Conservation (phyloP, 2,888 invertebrate genomes). For the Crocallis elinguaria region DNA sequence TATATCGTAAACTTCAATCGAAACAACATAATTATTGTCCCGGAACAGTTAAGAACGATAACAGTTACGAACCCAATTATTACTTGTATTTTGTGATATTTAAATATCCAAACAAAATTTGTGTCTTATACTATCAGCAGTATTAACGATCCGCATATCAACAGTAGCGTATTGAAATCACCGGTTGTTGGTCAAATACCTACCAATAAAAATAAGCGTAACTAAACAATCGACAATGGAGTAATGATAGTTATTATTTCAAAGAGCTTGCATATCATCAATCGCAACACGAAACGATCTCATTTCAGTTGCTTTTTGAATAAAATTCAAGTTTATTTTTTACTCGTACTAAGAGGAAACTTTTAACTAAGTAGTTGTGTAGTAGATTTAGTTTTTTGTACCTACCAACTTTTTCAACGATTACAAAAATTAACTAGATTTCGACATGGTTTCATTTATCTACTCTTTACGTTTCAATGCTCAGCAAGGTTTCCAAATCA, state of each 20-base stretch:
- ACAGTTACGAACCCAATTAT: no score
- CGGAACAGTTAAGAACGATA: no score
- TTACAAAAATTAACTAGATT: slow-evolving; percentile 27
- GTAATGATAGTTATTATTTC: slow-evolving; percentile 43
- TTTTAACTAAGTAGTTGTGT: slow-evolving; percentile 33
- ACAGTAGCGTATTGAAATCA: background rate
- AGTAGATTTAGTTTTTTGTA: slow-evolving; percentile 25
- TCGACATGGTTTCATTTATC: slow-evolving; percentile 24
- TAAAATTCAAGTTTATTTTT: no score
- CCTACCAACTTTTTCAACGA: slow-evolving; percentile 6
- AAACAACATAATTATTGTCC: no score
- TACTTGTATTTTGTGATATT: background rate
- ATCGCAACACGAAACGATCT: slow-evolving; percentile 51
- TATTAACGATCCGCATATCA: no score
- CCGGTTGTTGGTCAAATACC: background rate
- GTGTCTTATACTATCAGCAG: no score
- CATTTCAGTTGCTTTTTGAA: slow-evolving; percentile 53
- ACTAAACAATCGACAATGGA: slow-evolving; percentile 10
- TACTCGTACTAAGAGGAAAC: slow-evolving; percentile 43
- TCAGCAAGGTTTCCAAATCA: slow-evolving; percentile 52
- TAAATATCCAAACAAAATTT: background rate
- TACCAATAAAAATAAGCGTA: background rate
- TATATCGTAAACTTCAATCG: no score
- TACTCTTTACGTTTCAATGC: slow-evolving; percentile 50
- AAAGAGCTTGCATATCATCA: slow-evolving; percentile 31